Base-by-base conservation (phyloP, 2,888 invertebrate species). In the Caenorhabditis sp. region DNA sequence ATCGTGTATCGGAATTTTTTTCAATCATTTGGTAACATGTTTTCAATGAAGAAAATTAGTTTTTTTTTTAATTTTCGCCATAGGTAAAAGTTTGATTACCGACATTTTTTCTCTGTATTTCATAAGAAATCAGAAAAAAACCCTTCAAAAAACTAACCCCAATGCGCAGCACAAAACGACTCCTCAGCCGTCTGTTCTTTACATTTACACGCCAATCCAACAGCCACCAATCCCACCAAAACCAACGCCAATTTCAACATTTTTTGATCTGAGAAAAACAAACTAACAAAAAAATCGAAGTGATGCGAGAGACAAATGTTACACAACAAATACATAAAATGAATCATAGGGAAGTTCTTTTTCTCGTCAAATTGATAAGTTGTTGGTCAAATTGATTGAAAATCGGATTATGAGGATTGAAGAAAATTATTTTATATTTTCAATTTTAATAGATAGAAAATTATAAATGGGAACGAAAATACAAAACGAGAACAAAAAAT, bases 81-180 rank as follows among this genome's bases (percentile, higher is more conserved):
- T n/a, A n/a, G n/a, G n/a, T n/a, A n/a, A n/a, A n/a, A n/a, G n/a
- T n/a, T n/a, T n/a, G n/a, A n/a, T n/a, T n/a, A n/a, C n/a, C n/a
- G n/a, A n/a, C n/a, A n/a, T n/a, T n/a, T n/a, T n/a, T n/a, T n/a
- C n/a, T n/a, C n/a, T n/a, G n/a, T n/a, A n/a, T n/a, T n/a, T n/a
- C n/a, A n/a, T n/a, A n/a, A n/a, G n/a, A n/a, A n/a, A n/a, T n/a
- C n/a, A n/a, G n/a, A n/a, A n/a, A n/a, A n/a, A n/a, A n/a, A n/a
- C n/a, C n/a, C n/a, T n/a, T n/a, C n/a, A 31, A 31, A 31, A 10
- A 38, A 74, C 70, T 65, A 25, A 81, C 83, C 81, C 85, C 85
- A 85, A 60, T 84, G 76, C 12, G 84, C 82, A 20, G 70, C 68
- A 66, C 85, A 85, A 69, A 78, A 85, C 12, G 83, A 76, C 21